A percentile compares a stretch with the other conserved stretches of the same genome.
These are phyloP conservation scores for Nymphalis polychloros DNA, from an alignment of 2,888 invertebrate genomes.

Conservation along the genomic window DNA sequence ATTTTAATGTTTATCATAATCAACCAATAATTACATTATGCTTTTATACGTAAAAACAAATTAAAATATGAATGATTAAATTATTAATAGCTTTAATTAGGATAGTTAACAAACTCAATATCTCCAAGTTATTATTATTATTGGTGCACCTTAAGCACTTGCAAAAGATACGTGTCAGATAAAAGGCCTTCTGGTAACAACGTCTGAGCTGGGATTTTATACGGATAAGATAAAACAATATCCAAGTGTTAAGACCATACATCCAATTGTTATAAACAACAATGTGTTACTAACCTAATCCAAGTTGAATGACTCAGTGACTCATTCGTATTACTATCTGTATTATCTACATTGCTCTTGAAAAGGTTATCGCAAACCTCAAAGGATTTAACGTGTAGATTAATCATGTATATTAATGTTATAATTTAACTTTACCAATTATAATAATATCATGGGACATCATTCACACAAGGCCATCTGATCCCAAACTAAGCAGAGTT, in stretches of 20 bases:
- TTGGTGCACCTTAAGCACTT: too few species aligned
- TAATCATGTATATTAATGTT: constrained; percentile 39
- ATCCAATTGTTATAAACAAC: constrained; percentile 8
- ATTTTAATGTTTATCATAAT: too few species aligned
- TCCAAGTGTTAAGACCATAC: not conserved
- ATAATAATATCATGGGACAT: too few species aligned
- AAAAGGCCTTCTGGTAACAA: not conserved
- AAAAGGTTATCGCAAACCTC: constrained; percentile 62
- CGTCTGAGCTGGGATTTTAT: not conserved
- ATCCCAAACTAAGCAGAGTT: too few species aligned
- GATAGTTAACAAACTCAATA: too few species aligned
- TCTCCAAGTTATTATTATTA: too few species aligned
- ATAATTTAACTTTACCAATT: constrained; percentile 43
- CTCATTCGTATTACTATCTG: constrained; percentile 61
- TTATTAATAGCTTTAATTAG: too few species aligned
- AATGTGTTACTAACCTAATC: constrained; percentile 32
- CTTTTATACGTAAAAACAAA: too few species aligned
- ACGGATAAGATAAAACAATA: not conserved
- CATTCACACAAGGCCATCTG: too few species aligned
- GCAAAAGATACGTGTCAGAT: too few species aligned
- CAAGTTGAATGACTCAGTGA: constrained; percentile 72
- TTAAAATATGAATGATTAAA: too few species aligned
- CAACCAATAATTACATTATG: too few species aligned
- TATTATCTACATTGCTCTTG: constrained; percentile 55
- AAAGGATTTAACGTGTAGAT: constrained; percentile 26